Base-by-base conservation (phyloP, 2,888 invertebrate species). In the Eupeodes luniger region DNA sequence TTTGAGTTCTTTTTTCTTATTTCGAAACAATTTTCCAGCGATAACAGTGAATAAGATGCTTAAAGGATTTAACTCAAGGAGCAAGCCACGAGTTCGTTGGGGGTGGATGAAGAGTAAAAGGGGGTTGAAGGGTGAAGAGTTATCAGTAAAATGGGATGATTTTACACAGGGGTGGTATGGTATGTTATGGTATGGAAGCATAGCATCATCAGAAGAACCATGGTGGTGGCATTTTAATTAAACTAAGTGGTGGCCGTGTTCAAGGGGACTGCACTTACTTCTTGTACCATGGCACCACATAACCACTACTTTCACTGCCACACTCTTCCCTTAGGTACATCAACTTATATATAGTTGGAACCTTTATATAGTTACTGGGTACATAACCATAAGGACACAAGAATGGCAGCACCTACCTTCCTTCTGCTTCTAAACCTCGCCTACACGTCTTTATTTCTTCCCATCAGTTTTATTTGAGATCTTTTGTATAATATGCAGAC, bases 181-280 rank as follows among this genome's bases (percentile, higher is more conserved):
- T 34, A 9, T 27, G n/a, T 0, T 19, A 19, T 19, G 19, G 1
- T 27, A 27, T 27, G 27, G 27, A 1, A 27, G 1, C 1, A 0
- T 27, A 27, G 27, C 27, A 27, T 27, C 27, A 27, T 27, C 27
- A 49, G 61, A 67, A 74, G 67, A 69, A 70, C 69, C 64, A 2
- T 62, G 75, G 84, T 84, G 83, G 88, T 85, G 81, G 84, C 75
- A 75, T 88, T 85, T 88, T 88, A 88, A 88, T 88, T 88, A 85
- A 88, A 88, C 88, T 88, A 88, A 88, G 88, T 88, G 88, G 88
- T 72, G 85, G 81, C 88, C 88, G 81, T 81, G 81, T 85, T 88
- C 79, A 81, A 88, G 81, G 81, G 88, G 70, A 81, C 69, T 81
- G 83, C 80, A 72, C 67, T 80, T 80, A 72, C 66, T 59, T 75